A percentile compares a stretch with the other conserved stretches of the same genome.
phyloP scores from a whole-genome alignment of 2,888 invertebrate genomes.

The Sesamia inferens region DNA sequence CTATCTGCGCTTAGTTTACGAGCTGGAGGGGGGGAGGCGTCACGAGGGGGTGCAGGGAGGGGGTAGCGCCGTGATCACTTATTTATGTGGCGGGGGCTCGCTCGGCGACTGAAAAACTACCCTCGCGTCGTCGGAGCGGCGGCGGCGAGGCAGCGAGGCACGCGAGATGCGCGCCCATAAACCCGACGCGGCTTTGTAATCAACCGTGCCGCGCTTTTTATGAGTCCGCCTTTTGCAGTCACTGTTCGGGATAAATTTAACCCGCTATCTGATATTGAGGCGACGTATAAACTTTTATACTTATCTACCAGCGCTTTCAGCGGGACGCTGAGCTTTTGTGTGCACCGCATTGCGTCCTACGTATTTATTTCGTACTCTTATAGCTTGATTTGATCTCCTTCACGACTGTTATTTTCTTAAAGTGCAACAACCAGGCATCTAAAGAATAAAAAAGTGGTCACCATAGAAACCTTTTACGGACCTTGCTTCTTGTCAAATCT shows the following conservation, averaged over 20 bases:
- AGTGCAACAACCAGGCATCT: neutral
- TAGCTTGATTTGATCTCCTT: constrained; percentile 2
- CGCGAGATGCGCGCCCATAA: constrained; percentile 80
- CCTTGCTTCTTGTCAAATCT: constrained; percentile 6
- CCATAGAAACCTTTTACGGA: neutral
- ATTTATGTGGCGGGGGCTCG: constrained; percentile 86
- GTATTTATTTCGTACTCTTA: constrained; percentile 16
- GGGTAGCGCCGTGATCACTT: constrained; percentile 82
- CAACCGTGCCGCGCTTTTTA: constrained; percentile 88
- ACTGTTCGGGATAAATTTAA: constrained; percentile 84
- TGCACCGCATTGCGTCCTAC: constrained; percentile 45
- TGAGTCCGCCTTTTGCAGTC: constrained; percentile 84
- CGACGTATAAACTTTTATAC: constrained; percentile 74
- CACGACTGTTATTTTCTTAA: neutral
- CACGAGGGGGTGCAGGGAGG: constrained; percentile 66
- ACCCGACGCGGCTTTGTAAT: constrained; percentile 85
- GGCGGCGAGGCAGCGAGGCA: constrained; percentile 69
- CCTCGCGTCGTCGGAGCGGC: constrained; percentile 79
- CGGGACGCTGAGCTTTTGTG: constrained; percentile 47
- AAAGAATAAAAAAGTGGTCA: neutral
- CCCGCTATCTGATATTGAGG: constrained; percentile 83
- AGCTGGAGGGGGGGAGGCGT: constrained; percentile 81
- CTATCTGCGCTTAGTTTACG: constrained; percentile 90
- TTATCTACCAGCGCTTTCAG: constrained; percentile 61
- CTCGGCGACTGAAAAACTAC: constrained; percentile 87